Evolutionary conservation across 1,140 invertebrate species (phyloP), one percentile per base, ranked within the genome.

Genomic region (Leptinotarsa lineolata): DNA sequence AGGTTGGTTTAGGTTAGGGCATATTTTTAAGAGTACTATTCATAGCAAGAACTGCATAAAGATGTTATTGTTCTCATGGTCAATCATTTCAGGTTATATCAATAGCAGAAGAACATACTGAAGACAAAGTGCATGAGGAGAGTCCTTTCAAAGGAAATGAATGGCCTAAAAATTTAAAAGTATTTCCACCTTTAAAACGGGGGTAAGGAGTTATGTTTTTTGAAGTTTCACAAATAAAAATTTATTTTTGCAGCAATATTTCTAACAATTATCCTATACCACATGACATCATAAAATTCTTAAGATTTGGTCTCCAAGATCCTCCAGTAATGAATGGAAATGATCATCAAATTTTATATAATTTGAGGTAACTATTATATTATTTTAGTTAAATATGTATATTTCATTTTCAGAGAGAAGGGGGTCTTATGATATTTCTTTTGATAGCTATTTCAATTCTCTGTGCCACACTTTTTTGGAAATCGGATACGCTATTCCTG

Each of bases 121-220:
- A 54, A 21, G 65, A 74, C 6, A 54, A 64, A 15, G 22, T 48
- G 8, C 18, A 60, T 8, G 44, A 59, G 39, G 30, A 60, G 24
- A 78, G 77, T 61, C 77, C 77, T 0, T 78, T 78, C 63, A 78
- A 73, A 5, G 30, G 46, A n/a, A 61, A 75, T 15, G 46, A 70
- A 48, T 78, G 77, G 77, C 46, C 67, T 58, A 58, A 72, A 6
- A 60, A 48, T 3, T 39, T 70, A 12, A 15, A 6, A 15, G n/a
- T 72, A 48, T 20, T 60, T 21, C 74, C 68, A 11, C 60, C 74
- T 21, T 54, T 39, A 39, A 39, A 3, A 39, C 30, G 2, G 30
- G 30, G 30, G 30, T 39, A 39, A 39, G 30, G 30, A 39, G 30
- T 39, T 39, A 39, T 39, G 8, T 39, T 39, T 39, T 11, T 39